A percentile compares a stretch with the other conserved stretches of the same genome.
Conservation (phyloP, 2,113 vertebrate species). For the Clupea harengus region DNA sequence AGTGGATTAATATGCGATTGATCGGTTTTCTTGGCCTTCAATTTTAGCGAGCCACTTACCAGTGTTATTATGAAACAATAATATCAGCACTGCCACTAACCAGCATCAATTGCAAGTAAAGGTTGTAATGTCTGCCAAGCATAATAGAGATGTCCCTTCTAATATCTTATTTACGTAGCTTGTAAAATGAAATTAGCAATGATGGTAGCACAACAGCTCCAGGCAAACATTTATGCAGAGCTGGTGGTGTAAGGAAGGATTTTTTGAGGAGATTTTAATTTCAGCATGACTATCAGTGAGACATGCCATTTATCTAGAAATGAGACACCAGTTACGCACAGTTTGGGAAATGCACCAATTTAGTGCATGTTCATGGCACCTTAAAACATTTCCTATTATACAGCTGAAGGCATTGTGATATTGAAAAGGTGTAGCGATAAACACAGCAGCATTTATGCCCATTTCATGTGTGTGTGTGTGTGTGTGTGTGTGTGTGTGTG, state of each 20-base stretch:
- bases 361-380: background rate
- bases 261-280: constrained; percentile 3
- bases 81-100: background rate
- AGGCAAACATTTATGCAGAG: background rate
- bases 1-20: constrained; percentile 6
- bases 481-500: background rate
- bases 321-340: background rate
- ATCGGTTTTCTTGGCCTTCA: constrained; percentile 19
- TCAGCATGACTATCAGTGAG: background rate
- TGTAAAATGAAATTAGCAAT: background rate
- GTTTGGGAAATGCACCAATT: background rate
- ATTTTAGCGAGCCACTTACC: constrained; percentile 36
- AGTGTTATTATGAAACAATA: constrained; percentile 11
- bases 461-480: background rate
- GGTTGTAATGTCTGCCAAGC: background rate
- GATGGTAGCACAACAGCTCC: constrained; percentile 3
- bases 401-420: background rate
- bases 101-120: background rate
- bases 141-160: background rate
- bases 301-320: background rate
- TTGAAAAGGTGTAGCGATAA: background rate
- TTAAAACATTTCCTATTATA: background rate
- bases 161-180: background rate
- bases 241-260: background rate
- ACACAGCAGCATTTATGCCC: too few species aligned